These are phyloP conservation scores for Drosophila repleta DNA, from an alignment of 1,140 invertebrate species.

Conservation along the genomic window DNA sequence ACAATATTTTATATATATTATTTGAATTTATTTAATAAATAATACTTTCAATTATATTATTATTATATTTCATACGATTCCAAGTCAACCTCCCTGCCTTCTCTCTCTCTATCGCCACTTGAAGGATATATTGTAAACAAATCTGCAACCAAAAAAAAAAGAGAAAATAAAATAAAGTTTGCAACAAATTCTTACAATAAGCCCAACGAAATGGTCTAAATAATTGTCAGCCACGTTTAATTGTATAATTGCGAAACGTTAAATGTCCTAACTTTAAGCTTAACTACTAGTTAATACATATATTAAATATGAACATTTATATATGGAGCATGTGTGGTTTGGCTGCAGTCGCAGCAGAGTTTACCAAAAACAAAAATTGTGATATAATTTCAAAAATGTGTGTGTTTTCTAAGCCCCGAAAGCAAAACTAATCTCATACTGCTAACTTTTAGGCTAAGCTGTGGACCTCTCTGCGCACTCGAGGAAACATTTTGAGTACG, in stretches of 20 bases:
- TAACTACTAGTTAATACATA: slow-evolving; percentile 33
- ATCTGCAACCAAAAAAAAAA: background rate
- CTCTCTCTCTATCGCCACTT: background rate
- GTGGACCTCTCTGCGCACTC: slow-evolving; percentile 21
- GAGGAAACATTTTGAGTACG: slow-evolving; percentile 36
- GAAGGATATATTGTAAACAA: slow-evolving; percentile 8
- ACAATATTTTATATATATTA: background rate
- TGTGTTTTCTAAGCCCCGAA: slow-evolving; percentile 56
- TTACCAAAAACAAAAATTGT: slow-evolving; percentile 61
- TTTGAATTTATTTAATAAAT: too few species aligned
- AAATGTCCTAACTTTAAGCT: slow-evolving; percentile 62
- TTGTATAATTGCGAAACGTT: slow-evolving; percentile 31
- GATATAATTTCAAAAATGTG: slow-evolving; percentile 80
- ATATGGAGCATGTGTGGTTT: slow-evolving; percentile 42
- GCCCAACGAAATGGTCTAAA: slow-evolving; percentile 37
- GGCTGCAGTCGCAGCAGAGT: slow-evolving; percentile 25
- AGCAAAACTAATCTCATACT: slow-evolving; percentile 32
- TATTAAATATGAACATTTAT: too few species aligned
- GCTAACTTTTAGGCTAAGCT: slow-evolving; percentile 45
- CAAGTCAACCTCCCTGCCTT: background rate
- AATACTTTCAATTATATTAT: too few species aligned
- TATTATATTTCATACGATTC: too few species aligned
- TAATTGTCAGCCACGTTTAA: slow-evolving; percentile 50
- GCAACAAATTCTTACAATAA: slow-evolving; percentile 18
- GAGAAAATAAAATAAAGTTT: background rate